A percentile compares a stretch with the other conserved stretches of the same genome.
Evolutionary conservation across 2,113 vertebrate species (phyloP).

Genomic region (Nesogale talazaci): DNA sequence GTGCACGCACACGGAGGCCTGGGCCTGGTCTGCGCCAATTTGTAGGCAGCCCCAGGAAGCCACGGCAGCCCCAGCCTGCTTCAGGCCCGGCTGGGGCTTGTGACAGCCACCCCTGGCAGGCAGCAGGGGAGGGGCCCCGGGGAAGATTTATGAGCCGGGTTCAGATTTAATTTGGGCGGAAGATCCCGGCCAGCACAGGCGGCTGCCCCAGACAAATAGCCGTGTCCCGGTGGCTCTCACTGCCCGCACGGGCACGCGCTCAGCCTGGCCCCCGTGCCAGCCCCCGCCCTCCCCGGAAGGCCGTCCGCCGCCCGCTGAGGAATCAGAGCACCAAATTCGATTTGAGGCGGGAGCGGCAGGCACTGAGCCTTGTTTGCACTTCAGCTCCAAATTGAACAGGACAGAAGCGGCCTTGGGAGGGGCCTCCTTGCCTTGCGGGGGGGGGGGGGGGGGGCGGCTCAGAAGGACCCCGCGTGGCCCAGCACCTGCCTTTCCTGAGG

Average conservation of each 20-base stretch:
- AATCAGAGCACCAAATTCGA: conserved; percentile 59
- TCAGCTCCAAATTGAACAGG: conserved; percentile 63
- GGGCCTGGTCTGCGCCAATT: background rate
- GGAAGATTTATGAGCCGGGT: conserved; percentile 80
- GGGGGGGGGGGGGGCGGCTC: background rate
- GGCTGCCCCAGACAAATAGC: conserved; percentile 76
- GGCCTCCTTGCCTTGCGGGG: background rate
- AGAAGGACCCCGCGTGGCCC: fast-evolving
- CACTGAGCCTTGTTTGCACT: conserved; percentile 70
- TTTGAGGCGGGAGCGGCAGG: conserved; percentile 49
- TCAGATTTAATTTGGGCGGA: conserved; percentile 83
- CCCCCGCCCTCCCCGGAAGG: conserved; percentile 69
- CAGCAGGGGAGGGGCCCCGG: conserved; percentile 27
- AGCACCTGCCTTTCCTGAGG: fast-evolving
- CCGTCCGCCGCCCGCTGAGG: conserved; percentile 43
- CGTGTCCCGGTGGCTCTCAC: conserved; percentile 15
- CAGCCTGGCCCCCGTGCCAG: conserved; percentile 22
- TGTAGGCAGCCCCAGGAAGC: background rate
- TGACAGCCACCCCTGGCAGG: background rate
- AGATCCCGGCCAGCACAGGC: conserved; percentile 64
- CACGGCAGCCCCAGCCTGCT: background rate
- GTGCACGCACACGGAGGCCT: too few species aligned
- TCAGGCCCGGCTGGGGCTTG: background rate
- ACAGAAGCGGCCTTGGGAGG: conserved; percentile 24
- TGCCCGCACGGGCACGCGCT: fast-evolving